A percentile compares a stretch with the other conserved stretches of the same genome.
These are phyloP conservation scores for Pomacea maculata DNA, from an alignment of 1,140 invertebrate genomes.

Conservation along the genomic window DNA sequence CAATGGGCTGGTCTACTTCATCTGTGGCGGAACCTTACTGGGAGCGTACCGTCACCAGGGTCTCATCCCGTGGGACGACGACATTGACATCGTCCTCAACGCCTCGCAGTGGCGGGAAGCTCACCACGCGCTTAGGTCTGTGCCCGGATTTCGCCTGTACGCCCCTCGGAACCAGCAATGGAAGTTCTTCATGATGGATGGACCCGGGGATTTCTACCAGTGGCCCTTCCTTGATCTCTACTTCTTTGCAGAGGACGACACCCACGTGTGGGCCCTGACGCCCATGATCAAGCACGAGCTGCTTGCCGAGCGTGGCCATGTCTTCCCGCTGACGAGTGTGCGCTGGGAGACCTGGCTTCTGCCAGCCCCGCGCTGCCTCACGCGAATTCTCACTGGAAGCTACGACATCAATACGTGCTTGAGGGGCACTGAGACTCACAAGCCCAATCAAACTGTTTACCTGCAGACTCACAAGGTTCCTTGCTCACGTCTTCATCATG, in stretches of 20 bases:
- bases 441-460: constrained; percentile 12
- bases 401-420: constrained; percentile 34
- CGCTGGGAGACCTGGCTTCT: constrained; percentile 38
- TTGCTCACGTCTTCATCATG: constrained; percentile 14
- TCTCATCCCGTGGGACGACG: constrained; percentile 54
- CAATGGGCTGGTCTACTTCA: constrained; percentile 42
- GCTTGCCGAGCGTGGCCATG: constrained; percentile 33
- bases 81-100: constrained; percentile 46
- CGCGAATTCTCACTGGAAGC: constrained; percentile 24
- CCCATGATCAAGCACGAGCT: constrained; percentile 30
- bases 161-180: constrained; percentile 29
- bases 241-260: constrained; percentile 50
- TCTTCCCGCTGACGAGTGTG: constrained; percentile 42
- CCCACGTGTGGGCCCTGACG: constrained; percentile 48
- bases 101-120: constrained; percentile 29
- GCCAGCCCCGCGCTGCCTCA: constrained; percentile 37
- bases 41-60: constrained; percentile 43
- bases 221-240: constrained; percentile 57
- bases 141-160: constrained; percentile 18
- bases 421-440: constrained; percentile 32
- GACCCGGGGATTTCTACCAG: not conserved
- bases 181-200: constrained; percentile 38
- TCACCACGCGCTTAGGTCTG: constrained; percentile 15
- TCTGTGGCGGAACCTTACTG: constrained; percentile 46
- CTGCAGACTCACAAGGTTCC: not conserved